These are phyloP conservation scores for Propithecus deckenii DNA, from an alignment of 2,797 vertebrate genomes.

Conservation along the genomic window DNA sequence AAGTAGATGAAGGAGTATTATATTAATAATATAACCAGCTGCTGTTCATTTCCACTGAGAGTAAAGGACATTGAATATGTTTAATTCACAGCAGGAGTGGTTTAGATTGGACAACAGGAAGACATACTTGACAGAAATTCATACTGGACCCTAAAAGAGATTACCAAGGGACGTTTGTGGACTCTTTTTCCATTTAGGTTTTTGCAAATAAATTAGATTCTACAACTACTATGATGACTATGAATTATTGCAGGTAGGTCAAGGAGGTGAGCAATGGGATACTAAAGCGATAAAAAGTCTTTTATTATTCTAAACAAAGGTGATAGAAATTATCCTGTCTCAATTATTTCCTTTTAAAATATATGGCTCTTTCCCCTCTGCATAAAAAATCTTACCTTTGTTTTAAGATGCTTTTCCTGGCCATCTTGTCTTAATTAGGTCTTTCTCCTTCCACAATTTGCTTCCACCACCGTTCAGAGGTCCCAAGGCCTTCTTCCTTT, in stretches of 20 bases:
- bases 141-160: not conserved
- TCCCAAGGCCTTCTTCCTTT: not conserved
- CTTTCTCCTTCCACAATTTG: not conserved
- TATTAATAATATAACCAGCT: not conserved
- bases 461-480: not conserved
- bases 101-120: slow-evolving; percentile 35
- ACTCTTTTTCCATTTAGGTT: not conserved
- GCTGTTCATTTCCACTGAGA: slow-evolving; percentile 38
- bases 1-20: not conserved
- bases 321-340: no score
- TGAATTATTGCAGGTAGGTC: not conserved
- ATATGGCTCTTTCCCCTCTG: not conserved
- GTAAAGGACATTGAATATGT: not conserved
- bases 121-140: slow-evolving; percentile 51
- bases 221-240: not conserved
- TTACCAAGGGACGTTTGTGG: not conserved
- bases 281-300: not conserved
- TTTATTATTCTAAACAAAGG: not conserved
- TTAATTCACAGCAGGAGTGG: slow-evolving; percentile 48
- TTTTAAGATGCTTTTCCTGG: not conserved
- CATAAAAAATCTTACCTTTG: not conserved
- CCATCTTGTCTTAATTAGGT: not conserved
- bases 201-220: slow-evolving; percentile 47
- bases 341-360: not conserved
- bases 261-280: not conserved